These are phyloP conservation scores for Samia ricini DNA, from an alignment of 1,140 invertebrate species.

Conservation along the genomic window DNA sequence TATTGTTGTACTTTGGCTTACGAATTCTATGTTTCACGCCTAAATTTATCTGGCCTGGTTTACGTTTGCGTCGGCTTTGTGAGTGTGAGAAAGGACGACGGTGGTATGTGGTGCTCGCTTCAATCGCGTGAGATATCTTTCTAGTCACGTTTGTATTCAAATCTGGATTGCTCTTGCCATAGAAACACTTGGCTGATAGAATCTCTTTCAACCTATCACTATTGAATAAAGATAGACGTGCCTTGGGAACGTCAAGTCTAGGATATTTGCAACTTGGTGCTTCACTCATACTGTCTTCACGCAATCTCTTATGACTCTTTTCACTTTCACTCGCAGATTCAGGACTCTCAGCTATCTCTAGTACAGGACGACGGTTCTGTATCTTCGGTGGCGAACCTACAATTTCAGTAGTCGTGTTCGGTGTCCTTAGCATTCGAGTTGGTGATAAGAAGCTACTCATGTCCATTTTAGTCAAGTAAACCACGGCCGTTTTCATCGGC, in stretches of 20 bases:
- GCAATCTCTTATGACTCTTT: conserved; percentile 58
- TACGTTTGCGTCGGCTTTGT: conserved; percentile 48
- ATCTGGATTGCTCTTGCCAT: conserved; percentile 72
- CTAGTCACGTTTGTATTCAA: conserved; percentile 54
- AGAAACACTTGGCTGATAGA: conserved; percentile 76
- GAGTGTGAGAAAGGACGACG: conserved; percentile 36
- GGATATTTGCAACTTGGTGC: conserved; percentile 53
- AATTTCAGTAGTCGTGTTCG: conserved; percentile 63
- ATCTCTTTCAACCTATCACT: conserved; percentile 64
- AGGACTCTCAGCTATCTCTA: conserved; percentile 62
- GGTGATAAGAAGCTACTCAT: conserved; percentile 61
- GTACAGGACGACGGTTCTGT: conserved; percentile 47
- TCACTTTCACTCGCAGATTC: conserved; percentile 54
- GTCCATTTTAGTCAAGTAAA: conserved; percentile 62
- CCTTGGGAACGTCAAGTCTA: conserved; percentile 64
- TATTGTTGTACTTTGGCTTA: conserved; percentile 76
- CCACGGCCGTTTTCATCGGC: conserved; percentile 54
- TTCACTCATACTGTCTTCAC: conserved; percentile 54
- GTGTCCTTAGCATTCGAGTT: conserved; percentile 75
- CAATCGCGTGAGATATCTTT: conserved; percentile 58
- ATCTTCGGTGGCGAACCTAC: conserved; percentile 59
- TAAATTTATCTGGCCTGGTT: conserved; percentile 77
- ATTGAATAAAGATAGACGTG: conserved; percentile 66
- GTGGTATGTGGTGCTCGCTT: conserved; percentile 35
- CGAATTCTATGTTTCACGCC: conserved; percentile 78